phyloP scores from a whole-genome alignment of 2,113 vertebrate species.

The Plecturocebus donacophilus region DNA sequence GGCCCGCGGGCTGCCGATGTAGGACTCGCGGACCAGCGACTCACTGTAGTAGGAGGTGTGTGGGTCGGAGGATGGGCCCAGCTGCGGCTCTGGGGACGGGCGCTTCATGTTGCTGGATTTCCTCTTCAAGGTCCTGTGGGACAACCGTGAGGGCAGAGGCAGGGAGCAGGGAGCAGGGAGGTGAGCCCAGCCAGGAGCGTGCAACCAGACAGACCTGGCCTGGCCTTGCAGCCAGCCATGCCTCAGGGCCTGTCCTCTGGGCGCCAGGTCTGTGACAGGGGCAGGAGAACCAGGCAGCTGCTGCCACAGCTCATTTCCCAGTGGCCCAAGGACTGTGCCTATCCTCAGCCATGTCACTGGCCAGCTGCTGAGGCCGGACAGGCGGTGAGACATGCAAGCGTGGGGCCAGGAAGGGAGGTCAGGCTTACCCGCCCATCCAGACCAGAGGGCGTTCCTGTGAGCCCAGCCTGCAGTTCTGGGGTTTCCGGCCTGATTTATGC shows the following conservation, averaged over 20 bases:
- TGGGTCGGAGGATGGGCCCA: constrained; percentile 69
- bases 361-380: not conserved
- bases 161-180: not conserved
- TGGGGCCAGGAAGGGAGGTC: not conserved
- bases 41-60: constrained; percentile 88
- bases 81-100: constrained; percentile 69
- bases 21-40: constrained; percentile 85
- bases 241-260: not conserved
- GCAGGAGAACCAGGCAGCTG: not conserved
- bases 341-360: not conserved
- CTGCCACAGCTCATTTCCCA: not conserved
- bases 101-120: constrained; percentile 80
- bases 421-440: accelerated
- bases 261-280: not conserved
- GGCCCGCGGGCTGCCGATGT: constrained; percentile 80
- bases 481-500: constrained; percentile 23
- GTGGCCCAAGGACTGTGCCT: not conserved
- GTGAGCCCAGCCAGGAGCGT: not conserved
- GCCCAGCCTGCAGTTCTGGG: not conserved
- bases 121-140: constrained; percentile 78
- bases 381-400: accelerated
- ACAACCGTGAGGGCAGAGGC: not conserved
- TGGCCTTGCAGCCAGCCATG: not conserved
- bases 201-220: not conserved
- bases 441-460: not conserved